These are phyloP conservation scores for Melipona beecheii DNA, from an alignment of 2,888 invertebrate genomes.

Conservation along the genomic window DNA sequence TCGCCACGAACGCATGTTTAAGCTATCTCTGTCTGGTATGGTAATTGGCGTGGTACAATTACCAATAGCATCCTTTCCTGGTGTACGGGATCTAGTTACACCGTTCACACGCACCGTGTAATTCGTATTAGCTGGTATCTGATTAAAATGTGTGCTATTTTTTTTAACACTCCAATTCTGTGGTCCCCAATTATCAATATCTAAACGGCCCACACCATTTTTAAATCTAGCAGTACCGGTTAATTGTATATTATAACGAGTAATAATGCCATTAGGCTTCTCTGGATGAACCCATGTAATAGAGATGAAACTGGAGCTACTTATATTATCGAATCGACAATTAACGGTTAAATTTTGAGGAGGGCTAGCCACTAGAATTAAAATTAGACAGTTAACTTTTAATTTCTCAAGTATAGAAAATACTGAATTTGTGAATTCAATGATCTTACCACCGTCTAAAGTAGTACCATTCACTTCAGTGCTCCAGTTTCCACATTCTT, in stretches of 20 bases:
- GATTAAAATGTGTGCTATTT: slow-evolving; percentile 86
- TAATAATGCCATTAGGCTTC: slow-evolving; percentile 91
- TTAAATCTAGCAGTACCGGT: slow-evolving; percentile 85
- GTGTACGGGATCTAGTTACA: slow-evolving; percentile 90
- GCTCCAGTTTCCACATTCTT: slow-evolving; percentile 92
- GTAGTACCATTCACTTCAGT: slow-evolving; percentile 91
- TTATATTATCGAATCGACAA: slow-evolving; percentile 88
- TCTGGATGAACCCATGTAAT: slow-evolving; percentile 91
- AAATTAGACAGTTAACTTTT: not conserved
- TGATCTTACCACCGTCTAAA: slow-evolving; percentile 88
- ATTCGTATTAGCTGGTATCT: slow-evolving; percentile 92
- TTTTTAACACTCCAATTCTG: slow-evolving; percentile 85
- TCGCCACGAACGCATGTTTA: slow-evolving; percentile 87
- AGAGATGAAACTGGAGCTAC: slow-evolving; percentile 87
- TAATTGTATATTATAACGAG: slow-evolving; percentile 89
- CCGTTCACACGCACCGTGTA: slow-evolving; percentile 91
- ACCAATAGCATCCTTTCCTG: slow-evolving; percentile 88
- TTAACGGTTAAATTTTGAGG: slow-evolving; percentile 88
- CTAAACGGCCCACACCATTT: slow-evolving; percentile 84
- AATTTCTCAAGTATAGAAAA: not conserved
- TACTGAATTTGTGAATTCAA: not conserved
- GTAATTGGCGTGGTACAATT: slow-evolving; percentile 90
- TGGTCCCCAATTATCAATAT: slow-evolving; percentile 86
- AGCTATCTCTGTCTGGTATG: slow-evolving; percentile 88
- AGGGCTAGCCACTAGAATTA: slow-evolving; percentile 87